Conservation (phyloP, 1,140 invertebrate genomes). For the Lucilia cuprina region DNA sequence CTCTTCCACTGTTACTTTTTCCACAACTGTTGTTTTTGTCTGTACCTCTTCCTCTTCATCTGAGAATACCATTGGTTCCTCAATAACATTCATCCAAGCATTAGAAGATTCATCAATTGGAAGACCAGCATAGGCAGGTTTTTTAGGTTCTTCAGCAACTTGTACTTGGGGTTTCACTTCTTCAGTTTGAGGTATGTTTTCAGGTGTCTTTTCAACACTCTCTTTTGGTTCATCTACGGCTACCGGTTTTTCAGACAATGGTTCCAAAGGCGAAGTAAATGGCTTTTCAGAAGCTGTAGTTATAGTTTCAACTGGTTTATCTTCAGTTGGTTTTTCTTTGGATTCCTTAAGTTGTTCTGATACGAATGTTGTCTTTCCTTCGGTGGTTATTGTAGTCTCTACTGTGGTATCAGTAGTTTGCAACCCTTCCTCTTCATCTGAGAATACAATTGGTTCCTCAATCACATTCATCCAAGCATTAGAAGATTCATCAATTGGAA, state of each 20-base stretch:
- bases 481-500: constrained; percentile 63
- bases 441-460: constrained; percentile 63
- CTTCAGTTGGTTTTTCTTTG: constrained; percentile 27
- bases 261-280: constrained; percentile 29
- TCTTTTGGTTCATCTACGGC: not conserved
- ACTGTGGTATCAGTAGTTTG: not conserved
- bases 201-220: not conserved
- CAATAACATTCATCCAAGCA: constrained; percentile 65
- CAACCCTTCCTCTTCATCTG: constrained; percentile 33
- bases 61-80: constrained; percentile 64
- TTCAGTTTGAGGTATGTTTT: not conserved
- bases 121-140: constrained; percentile 60
- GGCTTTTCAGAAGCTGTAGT: constrained; percentile 46
- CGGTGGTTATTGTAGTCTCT: not conserved
- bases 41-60: constrained; percentile 53
- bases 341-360: not conserved
- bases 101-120: constrained; percentile 64
- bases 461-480: constrained; percentile 65
- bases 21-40: not conserved
- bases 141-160: constrained; percentile 39
- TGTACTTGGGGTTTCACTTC: not conserved
- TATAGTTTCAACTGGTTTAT: not conserved
- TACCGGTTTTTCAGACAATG: not conserved
- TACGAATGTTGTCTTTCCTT: not conserved
- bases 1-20: too few species aligned